Evolutionary conservation across 2,797 vertebrate species (phyloP), one percentile per base, ranked within the genome.

Genomic region (Oreochromis grahami): DNA sequence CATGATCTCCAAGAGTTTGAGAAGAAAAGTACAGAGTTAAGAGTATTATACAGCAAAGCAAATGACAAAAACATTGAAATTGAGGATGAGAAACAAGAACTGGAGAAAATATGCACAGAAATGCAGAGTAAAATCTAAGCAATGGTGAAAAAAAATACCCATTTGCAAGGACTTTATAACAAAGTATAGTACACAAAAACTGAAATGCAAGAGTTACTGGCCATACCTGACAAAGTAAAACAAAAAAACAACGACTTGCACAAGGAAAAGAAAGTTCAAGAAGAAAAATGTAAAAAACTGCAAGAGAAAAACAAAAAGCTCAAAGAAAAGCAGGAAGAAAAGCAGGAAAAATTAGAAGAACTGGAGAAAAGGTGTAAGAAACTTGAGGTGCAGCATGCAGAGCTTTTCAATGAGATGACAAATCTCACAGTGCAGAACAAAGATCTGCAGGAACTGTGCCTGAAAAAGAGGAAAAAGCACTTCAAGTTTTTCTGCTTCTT

Each of bases 341-440:
- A 63, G 32, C 10, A 0, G 58, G 58, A 38, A 38, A 63, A 63
- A 63, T 2, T 13, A 13, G 19, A 38, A 38, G 34, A 63, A 7
- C 34, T 63, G 58, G 58, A 63, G 19, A 63, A 38, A 63, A 63
- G 34, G 60, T 36, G 32, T 63, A 38, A 63, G 60, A 38, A 8
- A 63, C 11, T 63, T 38, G 60, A 63, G 34, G 34, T 38, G 4
- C 60, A 63, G 60, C 11, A 63, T 3, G n/a, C 34, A 63, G 19
- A 38, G 58, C 58, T 38, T 63, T 63, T 63, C 58, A 63, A 5
- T 63, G 34, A 63, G 58, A 63, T 63, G 58, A 38, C 58, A 63
- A 63, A 21, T 7, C 58, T 13, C 0, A 21, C 19, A 63, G 34
- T 0, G 34, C 32, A 63, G 34, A 63, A 63, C 34, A 38, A 63